These are phyloP conservation scores for Ceratitis capitata DNA, from an alignment of 1,140 invertebrate species.

Conservation along the genomic window DNA sequence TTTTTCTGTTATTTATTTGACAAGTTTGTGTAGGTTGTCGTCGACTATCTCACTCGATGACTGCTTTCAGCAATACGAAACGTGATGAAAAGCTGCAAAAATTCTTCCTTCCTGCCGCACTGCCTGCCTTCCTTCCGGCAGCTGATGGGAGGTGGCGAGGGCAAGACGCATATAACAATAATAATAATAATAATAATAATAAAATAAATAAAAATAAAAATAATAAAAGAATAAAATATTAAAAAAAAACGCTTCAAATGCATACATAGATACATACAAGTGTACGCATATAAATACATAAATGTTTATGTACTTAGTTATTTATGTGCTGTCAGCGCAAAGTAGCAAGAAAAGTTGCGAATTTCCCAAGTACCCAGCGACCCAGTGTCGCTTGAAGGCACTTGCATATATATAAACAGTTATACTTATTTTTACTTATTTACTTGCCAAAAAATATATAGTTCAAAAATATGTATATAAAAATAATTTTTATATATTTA, in stretches of 20 bases:
- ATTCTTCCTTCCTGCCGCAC: background rate
- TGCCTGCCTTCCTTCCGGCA: background rate
- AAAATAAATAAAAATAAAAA: background rate
- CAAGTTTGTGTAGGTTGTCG: constrained; percentile 36
- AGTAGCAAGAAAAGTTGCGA: background rate
- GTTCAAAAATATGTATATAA: background rate
- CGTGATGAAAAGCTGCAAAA: constrained; percentile 39
- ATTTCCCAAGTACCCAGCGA: background rate
- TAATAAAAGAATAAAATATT: background rate
- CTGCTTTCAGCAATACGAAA: background rate
- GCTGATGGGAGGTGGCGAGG: no score
- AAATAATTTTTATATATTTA: background rate
- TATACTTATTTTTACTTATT: background rate
- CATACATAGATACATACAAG: background rate
- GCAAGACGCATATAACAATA: background rate
- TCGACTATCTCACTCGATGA: constrained; percentile 2
- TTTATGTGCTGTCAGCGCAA: constrained; percentile 24
- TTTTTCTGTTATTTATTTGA: constrained; percentile 40
- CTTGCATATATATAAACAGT: background rate
- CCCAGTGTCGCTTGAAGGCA: background rate
- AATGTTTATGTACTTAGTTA: background rate
- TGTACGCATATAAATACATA: background rate
- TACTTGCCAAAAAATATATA: background rate
- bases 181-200: background rate
- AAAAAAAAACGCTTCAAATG: background rate